Conservation (phyloP, 2,113 vertebrate species). For the Dryoscopus gambensis region DNA sequence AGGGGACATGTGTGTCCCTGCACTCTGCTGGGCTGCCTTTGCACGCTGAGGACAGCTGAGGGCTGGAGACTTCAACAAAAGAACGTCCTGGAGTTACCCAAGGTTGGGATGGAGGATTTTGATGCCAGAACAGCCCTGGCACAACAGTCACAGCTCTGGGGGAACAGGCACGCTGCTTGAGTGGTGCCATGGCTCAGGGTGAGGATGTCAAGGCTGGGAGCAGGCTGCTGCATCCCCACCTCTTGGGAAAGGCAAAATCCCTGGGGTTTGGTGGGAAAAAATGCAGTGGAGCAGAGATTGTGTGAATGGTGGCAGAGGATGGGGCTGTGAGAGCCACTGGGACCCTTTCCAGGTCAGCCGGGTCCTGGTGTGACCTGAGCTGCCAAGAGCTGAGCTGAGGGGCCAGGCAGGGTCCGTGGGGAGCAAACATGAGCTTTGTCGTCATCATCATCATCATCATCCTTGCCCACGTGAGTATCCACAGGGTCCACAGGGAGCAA, state of each 20-base stretch:
- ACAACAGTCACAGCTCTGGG: background rate
- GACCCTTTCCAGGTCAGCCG: background rate
- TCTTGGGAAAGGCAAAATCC: background rate
- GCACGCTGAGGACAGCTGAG: background rate
- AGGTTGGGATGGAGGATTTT: background rate
- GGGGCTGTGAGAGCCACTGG: background rate
- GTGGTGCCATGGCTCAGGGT: background rate
- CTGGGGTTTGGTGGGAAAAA: background rate
- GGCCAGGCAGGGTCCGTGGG: fast-evolving
- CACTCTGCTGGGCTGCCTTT: background rate
- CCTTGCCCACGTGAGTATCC: too few species aligned
- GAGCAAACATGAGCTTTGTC: background rate
- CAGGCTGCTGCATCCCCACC: background rate
- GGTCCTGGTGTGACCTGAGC: background rate
- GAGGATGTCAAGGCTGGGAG: background rate
- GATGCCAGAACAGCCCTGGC: background rate
- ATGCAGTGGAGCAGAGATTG: background rate
- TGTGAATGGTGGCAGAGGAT: background rate
- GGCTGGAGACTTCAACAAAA: background rate
- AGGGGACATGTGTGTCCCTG: background rate
- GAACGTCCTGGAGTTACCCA: background rate
- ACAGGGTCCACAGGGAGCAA: background rate
- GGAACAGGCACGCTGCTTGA: background rate
- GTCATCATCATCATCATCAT: background rate
- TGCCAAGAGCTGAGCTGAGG: background rate